Conservation (phyloP, 2,113 vertebrate genomes). For the Cnemophilus loriae region DNA sequence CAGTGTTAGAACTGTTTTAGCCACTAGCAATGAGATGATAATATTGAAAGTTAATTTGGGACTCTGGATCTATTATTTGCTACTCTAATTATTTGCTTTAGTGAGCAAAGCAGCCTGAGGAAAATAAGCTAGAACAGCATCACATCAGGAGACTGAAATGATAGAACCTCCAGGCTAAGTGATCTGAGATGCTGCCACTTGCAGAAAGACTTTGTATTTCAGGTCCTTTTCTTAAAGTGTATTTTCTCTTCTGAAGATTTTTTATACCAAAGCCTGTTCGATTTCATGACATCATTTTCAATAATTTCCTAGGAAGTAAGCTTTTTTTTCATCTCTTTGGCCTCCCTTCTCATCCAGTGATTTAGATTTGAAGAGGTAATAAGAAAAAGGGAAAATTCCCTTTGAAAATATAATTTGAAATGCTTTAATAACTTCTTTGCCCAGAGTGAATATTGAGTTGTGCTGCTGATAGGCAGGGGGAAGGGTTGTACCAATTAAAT, state of each 20-base stretch:
- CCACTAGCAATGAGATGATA: slow-evolving; percentile 34
- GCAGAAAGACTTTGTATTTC: not conserved
- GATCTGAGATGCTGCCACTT: not conserved
- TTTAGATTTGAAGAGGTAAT: slow-evolving; percentile 31
- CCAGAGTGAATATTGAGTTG: slow-evolving; percentile 6
- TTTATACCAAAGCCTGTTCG: slow-evolving; percentile 24
- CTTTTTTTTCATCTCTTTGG: not conserved
- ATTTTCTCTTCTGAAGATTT: not conserved
- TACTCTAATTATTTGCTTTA: slow-evolving; percentile 63
- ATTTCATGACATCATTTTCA: slow-evolving; percentile 27
- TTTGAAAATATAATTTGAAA: slow-evolving; percentile 46
- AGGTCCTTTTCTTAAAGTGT: not conserved
- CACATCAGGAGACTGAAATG: not conserved
- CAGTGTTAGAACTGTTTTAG: slow-evolving; percentile 43
- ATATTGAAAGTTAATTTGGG: slow-evolving; percentile 65
- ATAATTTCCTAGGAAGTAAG: not conserved
- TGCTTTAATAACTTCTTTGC: slow-evolving; percentile 23
- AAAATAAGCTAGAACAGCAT: slow-evolving; percentile 29
- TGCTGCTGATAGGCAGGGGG: not conserved
- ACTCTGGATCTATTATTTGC: slow-evolving; percentile 50
- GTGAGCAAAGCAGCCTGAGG: slow-evolving; percentile 21
- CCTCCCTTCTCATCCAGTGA: not conserved
- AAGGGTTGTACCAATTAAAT: slow-evolving; percentile 12
- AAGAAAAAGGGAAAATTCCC: slow-evolving; percentile 31
- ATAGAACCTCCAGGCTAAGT: slow-evolving; percentile 24